phyloP scores from a whole-genome alignment of 2,113 vertebrate species.

The Panurus biarmicus region DNA sequence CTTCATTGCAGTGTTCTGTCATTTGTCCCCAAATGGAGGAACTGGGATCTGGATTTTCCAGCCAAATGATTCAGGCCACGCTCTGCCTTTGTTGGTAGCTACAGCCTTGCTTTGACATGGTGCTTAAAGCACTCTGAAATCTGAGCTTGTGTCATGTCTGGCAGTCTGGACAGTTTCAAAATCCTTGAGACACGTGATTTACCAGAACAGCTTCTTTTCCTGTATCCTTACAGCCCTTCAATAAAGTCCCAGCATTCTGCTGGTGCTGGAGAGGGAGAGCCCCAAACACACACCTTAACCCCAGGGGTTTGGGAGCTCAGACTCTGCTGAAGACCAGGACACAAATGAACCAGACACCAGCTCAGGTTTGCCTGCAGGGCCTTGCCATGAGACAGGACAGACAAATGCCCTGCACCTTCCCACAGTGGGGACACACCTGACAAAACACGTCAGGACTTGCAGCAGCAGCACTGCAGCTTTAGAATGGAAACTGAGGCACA shows the following conservation, averaged over 20 bases:
- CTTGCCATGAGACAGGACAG: neutral
- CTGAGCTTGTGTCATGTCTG: neutral
- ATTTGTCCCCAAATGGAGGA: neutral
- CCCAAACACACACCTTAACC: neutral
- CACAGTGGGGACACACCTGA: accelerated
- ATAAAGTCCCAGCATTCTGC: neutral
- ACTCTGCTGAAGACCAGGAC: neutral
- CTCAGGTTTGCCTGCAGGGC: neutral
- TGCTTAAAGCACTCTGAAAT: neutral
- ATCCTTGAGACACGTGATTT: neutral
- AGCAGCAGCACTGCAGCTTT: neutral
- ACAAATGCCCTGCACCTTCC: neutral
- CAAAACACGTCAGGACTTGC: neutral
- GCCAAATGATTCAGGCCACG: neutral
- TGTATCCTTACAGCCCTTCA: neutral
- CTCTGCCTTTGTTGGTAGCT: neutral
- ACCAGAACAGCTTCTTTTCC: neutral
- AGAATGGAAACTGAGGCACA: neutral
- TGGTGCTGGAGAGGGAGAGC: neutral
- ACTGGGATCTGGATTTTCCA: neutral
- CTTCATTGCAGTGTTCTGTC: neutral
- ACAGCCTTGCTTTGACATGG: neutral
- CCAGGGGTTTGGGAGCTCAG: neutral
- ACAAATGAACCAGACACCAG: neutral
- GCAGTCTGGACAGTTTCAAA: neutral